Percentiles rank a stretch among this genome's conserved stretches.
Evolutionary conservation across 2,888 invertebrate species (phyloP).

Genomic region (Lasioglossum pauxillum): DNA sequence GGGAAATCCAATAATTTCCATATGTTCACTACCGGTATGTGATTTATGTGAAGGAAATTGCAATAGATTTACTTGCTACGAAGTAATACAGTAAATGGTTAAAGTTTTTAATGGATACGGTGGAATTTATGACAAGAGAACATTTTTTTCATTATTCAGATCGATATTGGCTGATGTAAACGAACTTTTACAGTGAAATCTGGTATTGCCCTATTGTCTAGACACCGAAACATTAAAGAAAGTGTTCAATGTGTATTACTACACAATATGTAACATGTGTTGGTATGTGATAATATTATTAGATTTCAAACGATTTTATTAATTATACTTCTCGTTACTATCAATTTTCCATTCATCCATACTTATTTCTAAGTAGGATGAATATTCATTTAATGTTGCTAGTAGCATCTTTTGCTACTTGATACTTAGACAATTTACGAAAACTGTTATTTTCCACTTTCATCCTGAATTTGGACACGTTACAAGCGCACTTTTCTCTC

Average conservation of each 20-base stretch:
- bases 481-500: constrained; percentile 37
- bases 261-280: constrained; percentile 40
- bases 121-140: neutral
- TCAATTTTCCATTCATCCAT: constrained; percentile 16
- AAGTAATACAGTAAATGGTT: neutral
- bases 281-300: constrained; percentile 60
- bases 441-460: constrained; percentile 22
- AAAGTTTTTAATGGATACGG: constrained; percentile 16
- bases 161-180: constrained; percentile 21
- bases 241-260: constrained; percentile 65
- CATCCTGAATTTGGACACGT: constrained; percentile 23
- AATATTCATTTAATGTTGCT: constrained; percentile 32
- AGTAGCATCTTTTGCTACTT: constrained; percentile 35
- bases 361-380: constrained; percentile 24
- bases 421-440: constrained; percentile 20
- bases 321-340: constrained; percentile 32
- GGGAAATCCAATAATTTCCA: constrained; percentile 23
- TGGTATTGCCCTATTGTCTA: constrained; percentile 37
- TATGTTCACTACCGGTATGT: constrained; percentile 29
- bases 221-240: constrained; percentile 50
- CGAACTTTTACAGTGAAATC: constrained; percentile 24
- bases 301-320: constrained; percentile 43
- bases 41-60: constrained; percentile 5
- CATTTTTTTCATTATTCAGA: neutral
- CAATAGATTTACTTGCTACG: neutral